Evolutionary conservation across 2,797 vertebrate species (phyloP).

Genomic region (Eospalax fontanierii): DNA sequence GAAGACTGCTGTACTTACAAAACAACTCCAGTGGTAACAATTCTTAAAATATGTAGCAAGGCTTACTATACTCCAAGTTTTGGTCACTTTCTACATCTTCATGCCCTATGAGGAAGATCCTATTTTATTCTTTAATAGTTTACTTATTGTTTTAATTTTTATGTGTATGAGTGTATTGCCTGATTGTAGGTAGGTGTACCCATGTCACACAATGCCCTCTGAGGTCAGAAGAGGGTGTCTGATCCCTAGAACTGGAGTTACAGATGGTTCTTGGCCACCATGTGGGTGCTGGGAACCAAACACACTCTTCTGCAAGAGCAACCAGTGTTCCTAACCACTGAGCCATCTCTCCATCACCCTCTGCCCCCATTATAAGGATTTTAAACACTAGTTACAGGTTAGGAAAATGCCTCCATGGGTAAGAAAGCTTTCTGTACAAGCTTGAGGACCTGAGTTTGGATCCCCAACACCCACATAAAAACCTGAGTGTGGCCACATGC

Average conservation of each 20-base stretch:
- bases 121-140: neutral
- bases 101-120: neutral
- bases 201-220: no score
- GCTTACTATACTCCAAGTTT: neutral
- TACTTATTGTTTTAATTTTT: no score
- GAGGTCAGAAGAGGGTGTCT: no score
- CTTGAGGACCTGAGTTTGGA: neutral
- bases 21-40: neutral
- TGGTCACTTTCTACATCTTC: neutral
- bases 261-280: no score
- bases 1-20: constrained; percentile 2
- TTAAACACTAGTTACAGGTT: neutral
- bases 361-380: constrained; percentile 38
- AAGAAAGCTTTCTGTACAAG: neutral
- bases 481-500: neutral
- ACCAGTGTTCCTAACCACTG: no score
- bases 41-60: neutral
- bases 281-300: no score
- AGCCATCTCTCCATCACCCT: no score
- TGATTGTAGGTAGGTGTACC: no score
- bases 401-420: neutral
- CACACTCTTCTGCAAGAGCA: no score
- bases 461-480: neutral
- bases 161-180: no score
- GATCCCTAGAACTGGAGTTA: no score